Percentiles rank a stretch among this genome's conserved stretches.
These are phyloP conservation scores for Accipiter cooperii DNA, from an alignment of 2,113 vertebrate species.

Conservation along the genomic window DNA sequence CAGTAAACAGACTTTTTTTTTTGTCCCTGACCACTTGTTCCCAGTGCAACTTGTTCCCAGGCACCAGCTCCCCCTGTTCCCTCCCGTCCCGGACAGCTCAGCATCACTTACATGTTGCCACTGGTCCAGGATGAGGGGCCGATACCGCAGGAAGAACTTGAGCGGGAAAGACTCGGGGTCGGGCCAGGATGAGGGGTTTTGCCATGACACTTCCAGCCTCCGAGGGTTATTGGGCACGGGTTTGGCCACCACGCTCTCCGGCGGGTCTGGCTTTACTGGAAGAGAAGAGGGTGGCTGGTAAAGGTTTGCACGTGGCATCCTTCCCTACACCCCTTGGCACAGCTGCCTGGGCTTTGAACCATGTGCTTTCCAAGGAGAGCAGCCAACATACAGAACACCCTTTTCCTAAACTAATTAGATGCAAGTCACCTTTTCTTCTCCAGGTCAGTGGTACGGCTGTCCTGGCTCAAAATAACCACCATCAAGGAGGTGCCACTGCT, in stretches of 20 bases:
- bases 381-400: not conserved
- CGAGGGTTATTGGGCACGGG: constrained; percentile 83
- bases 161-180: constrained; percentile 92
- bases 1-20: not conserved
- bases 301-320: not conserved
- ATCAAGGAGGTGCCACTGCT: not conserved
- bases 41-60: not conserved
- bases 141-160: constrained; percentile 95
- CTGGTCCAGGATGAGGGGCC: constrained; percentile 91
- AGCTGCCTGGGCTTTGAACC: not conserved
- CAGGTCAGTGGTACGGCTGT: not conserved
- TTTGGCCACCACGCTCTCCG: constrained; percentile 87
- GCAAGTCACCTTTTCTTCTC: not conserved
- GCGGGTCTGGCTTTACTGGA: constrained; percentile 94
- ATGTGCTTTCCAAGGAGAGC: not conserved
- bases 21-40: not conserved
- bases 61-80: fast-evolving
- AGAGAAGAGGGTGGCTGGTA: not conserved
- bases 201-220: constrained; percentile 90
- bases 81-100: not conserved
- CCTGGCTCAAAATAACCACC: not conserved
- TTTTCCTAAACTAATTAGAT: not conserved
- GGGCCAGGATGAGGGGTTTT: constrained; percentile 90
- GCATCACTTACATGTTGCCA: constrained; percentile 92
- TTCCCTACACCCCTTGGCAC: not conserved